Conservation (phyloP, 2,113 vertebrate species). For the Antennarius striatus region DNA sequence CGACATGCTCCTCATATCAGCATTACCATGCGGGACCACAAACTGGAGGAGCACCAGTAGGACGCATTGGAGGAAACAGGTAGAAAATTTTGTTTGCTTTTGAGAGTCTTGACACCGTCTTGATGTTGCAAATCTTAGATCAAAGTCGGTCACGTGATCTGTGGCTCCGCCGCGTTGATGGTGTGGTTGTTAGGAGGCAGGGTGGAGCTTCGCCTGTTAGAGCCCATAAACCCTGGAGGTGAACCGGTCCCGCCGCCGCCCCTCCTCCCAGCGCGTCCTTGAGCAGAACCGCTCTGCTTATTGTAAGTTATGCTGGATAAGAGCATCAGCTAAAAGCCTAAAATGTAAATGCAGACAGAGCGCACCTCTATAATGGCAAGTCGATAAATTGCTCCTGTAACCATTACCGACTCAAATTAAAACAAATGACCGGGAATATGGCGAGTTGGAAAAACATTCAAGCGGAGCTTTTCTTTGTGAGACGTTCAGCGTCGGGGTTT, state of each 20-base stretch:
- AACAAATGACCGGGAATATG: slow-evolving; percentile 28
- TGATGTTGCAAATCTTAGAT: slow-evolving; percentile 9
- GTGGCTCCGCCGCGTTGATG: too few species aligned
- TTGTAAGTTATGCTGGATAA: slow-evolving; percentile 9
- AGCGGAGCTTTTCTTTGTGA: too few species aligned
- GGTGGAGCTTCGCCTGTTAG: background rate
- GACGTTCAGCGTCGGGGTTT: too few species aligned
- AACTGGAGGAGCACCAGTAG: background rate
- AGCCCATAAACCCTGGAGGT: slow-evolving; percentile 4
- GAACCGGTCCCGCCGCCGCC: background rate
- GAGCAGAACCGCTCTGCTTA: slow-evolving; percentile 15
- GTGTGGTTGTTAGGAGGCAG: too few species aligned
- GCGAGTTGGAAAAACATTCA: too few species aligned
- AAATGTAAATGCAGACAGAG: slow-evolving; percentile 44
- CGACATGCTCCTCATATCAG: slow-evolving; percentile 36
- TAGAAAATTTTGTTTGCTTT: slow-evolving; percentile 11
- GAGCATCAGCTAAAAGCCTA: slow-evolving; percentile 49
- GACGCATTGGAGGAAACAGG: slow-evolving; percentile 29
- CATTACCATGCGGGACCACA: slow-evolving; percentile 22
- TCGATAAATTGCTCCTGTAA: slow-evolving; percentile 35
- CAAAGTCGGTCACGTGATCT: too few species aligned
- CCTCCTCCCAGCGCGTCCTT: slow-evolving; percentile 21
- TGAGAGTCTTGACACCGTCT: background rate
- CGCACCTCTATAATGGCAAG: slow-evolving; percentile 22
- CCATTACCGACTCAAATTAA: slow-evolving; percentile 37